Evolutionary conservation across 2,888 invertebrate genomes (phyloP).

Genomic region (Leptopilina syphax): DNA sequence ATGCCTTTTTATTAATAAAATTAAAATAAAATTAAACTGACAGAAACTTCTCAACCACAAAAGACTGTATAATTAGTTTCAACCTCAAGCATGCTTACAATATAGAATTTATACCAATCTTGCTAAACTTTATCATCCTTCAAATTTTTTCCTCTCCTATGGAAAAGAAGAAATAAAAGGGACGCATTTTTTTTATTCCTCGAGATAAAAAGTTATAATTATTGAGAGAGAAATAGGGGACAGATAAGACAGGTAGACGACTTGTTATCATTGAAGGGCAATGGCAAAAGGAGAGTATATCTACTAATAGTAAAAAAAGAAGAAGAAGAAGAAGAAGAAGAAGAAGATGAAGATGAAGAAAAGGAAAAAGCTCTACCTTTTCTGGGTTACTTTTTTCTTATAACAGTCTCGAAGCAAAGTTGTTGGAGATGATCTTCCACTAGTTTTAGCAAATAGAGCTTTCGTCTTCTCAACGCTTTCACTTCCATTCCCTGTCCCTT

Average conservation of each 20-base stretch:
- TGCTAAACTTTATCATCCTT: neutral
- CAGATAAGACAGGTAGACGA: neutral
- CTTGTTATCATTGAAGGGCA: constrained; percentile 1
- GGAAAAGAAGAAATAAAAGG: neutral
- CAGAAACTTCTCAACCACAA: too few species aligned
- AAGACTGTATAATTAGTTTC: too few species aligned
- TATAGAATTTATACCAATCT: neutral
- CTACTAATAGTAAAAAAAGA: neutral
- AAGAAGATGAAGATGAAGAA: neutral
- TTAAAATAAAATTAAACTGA: too few species aligned
- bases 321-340: neutral
- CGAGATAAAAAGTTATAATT: constrained; percentile 27
- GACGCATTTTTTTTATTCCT: neutral
- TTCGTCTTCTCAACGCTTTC: constrained; percentile 10
- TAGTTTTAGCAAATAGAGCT: constrained; percentile 29
- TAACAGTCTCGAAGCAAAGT: neutral
- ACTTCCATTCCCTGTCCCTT: neutral
- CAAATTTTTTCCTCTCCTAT: neutral
- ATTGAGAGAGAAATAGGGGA: neutral
- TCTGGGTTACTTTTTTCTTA: constrained; percentile 17
- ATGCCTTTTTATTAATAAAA: too few species aligned
- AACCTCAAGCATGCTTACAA: too few species aligned
- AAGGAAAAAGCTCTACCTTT: neutral
- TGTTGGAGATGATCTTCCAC: constrained; percentile 8
- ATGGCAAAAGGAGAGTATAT: neutral